phyloP scores from a whole-genome alignment of 2,113 vertebrate genomes.

The Mungos mungo region DNA sequence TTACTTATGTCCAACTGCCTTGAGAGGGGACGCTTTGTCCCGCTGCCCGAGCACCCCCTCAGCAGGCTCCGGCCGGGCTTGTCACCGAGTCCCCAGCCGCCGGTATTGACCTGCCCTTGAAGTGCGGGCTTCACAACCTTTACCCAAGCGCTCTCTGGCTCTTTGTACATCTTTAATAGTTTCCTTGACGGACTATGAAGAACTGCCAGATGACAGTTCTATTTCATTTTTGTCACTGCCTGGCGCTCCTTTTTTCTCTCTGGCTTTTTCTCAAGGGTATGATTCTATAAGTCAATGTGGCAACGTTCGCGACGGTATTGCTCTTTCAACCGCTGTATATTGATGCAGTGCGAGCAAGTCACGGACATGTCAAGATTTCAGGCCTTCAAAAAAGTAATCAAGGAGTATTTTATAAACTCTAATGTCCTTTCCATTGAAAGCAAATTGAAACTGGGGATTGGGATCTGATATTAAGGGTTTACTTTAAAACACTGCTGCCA shows the following conservation, averaged over 20 bases:
- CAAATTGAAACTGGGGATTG: conserved; percentile 73
- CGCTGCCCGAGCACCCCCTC: not conserved
- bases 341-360: conserved; percentile 68
- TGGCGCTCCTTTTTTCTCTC: conserved; percentile 81
- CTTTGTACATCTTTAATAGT: conserved; percentile 87
- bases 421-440: conserved; percentile 68
- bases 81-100: conserved; percentile 73
- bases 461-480: conserved; percentile 71
- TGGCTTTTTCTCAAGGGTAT: conserved; percentile 86
- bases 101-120: conserved; percentile 85
- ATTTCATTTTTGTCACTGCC: conserved; percentile 88
- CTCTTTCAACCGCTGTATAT: conserved; percentile 80
- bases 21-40: not conserved
- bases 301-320: conserved; percentile 81
- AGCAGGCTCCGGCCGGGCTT: conserved; percentile 75
- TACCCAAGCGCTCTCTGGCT: conserved; percentile 83
- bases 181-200: conserved; percentile 87
- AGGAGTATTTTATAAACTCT: conserved; percentile 73
- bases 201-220: conserved; percentile 87
- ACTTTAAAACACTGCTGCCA: conserved; percentile 75
- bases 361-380: conserved; percentile 73
- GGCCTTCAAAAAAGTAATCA: conserved; percentile 78
- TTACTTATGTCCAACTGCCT: not conserved
- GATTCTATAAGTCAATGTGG: conserved; percentile 85
- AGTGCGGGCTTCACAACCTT: conserved; percentile 85